A percentile compares a stretch with the other conserved stretches of the same genome.
phyloP scores from a whole-genome alignment of 2,113 vertebrate genomes.

The Naja naja region DNA sequence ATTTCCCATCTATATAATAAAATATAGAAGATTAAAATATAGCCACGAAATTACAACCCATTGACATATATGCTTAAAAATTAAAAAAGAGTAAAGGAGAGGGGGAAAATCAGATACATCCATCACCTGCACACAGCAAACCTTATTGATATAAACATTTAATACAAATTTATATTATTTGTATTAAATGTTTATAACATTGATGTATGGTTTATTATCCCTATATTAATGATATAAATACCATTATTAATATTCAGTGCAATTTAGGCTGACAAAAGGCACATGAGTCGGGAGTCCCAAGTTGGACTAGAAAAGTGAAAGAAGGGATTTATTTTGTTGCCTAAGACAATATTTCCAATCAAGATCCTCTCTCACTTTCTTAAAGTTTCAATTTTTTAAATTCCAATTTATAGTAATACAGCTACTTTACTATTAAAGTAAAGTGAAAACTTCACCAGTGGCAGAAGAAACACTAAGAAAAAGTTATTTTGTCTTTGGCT shows the following conservation, averaged over 20 bases:
- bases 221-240: not conserved
- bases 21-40: not conserved
- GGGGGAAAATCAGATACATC: not conserved
- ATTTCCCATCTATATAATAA: not conserved
- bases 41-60: not conserved
- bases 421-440: not conserved
- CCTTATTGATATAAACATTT: not conserved
- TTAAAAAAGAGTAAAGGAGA: not conserved
- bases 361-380: not conserved
- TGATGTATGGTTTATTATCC: not conserved
- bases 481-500: not conserved
- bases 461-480: not conserved
- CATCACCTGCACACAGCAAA: not conserved
- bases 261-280: not conserved
- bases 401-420: not conserved
- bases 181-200: not conserved
- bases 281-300: not conserved
- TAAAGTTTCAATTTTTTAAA: not conserved
- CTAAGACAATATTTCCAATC: not conserved
- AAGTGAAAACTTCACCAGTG: not conserved
- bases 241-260: not conserved
- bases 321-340: not conserved
- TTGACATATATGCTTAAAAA: not conserved
- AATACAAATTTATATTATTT: not conserved
- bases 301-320: not conserved